Base-by-base conservation (phyloP, 1,140 invertebrate species). In the Trypoxylus dichotomus region DNA sequence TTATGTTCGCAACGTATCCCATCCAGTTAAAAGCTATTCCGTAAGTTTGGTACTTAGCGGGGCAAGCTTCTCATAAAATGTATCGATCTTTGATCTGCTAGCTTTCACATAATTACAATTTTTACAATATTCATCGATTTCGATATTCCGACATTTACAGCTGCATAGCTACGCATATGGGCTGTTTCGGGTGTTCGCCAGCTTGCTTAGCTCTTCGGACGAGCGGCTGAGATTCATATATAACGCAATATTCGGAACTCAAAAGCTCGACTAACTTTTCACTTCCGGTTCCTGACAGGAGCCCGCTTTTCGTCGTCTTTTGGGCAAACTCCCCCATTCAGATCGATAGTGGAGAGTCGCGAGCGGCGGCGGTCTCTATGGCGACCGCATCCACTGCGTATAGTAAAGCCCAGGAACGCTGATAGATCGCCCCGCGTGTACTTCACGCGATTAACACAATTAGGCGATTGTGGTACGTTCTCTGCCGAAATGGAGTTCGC, bases 301-400 rank as follows among this genome's bases (percentile, higher is more conserved):
- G 27, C 27, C 21, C 60, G 60, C 47, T n/a, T 54, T 24, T 29
- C 60, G 8, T 27, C 60, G 60, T 68, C 60, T 68, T 68, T 24
- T 3, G 24, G 24, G 3, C 60, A 10, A 27, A 25, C 27, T 24
- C 60, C 27, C 60, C 24, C 19, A 6, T 68, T 25, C 60, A 24
- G 24, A 68, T 68, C 60, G 60, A 68, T 68, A 68, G 60, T 24
- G 60, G 19, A 68, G 60, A 27, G 60, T 68, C 60, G 60, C 60
- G 24, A 68, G 24, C 60, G 60, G 60, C 60, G 60, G 60, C 60
- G 60, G 60, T 68, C 60, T 68, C 60, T 68, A 68, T 68, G 60
- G 11, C 60, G 60, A 68, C 60, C 60, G 60, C 60, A 68, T 68
- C 60, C 27, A 68, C 27, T 10, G 60, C 19, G n/a, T 29, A 68